phyloP scores from a whole-genome alignment of 2,888 invertebrate genomes.

The Acrobasis repandana region DNA sequence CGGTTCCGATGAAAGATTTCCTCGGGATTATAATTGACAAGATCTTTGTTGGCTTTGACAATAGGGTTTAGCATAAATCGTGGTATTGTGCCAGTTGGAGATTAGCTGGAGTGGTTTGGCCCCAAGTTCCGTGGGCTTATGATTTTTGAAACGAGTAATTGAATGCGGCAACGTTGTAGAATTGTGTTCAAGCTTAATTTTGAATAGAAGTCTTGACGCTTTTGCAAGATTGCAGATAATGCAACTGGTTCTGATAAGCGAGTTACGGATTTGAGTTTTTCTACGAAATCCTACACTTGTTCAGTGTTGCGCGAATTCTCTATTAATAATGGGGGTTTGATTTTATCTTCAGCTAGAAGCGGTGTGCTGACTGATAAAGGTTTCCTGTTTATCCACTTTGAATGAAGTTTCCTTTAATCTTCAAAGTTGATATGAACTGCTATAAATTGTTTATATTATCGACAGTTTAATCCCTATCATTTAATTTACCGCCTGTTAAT shows the following conservation, averaged over 20 bases:
- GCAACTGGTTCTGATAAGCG: conserved; percentile 27
- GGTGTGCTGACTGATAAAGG: conserved; percentile 18
- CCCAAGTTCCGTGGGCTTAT: conserved; percentile 52
- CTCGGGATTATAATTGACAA: conserved; percentile 80
- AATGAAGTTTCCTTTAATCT: conserved; percentile 20
- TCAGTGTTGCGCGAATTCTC: conserved; percentile 18
- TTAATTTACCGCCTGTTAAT: conserved; percentile 22
- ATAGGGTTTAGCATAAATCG: conserved; percentile 71
- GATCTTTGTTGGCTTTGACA: conserved; percentile 78
- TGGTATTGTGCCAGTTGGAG: conserved; percentile 63
- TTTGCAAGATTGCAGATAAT: conserved; percentile 53
- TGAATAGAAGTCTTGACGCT: conserved; percentile 56
- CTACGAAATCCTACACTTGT: conserved; percentile 17
- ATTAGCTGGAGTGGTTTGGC: conserved; percentile 67
- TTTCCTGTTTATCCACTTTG: conserved; percentile 27
- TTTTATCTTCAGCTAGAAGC: conserved; percentile 24
- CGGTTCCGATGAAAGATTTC: conserved; percentile 70
- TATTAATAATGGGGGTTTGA: conserved; percentile 23
- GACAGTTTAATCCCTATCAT: conserved; percentile 22
- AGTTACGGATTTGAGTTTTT: conserved; percentile 23
- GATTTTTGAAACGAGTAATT: conserved; percentile 62
- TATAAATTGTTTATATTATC: conserved; percentile 25
- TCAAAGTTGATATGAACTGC: conserved; percentile 5
- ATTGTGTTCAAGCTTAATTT: conserved; percentile 64
- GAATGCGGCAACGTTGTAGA: conserved; percentile 52